Base-by-base conservation (phyloP, 2,113 vertebrate species). In the Apaloderma vittatum region DNA sequence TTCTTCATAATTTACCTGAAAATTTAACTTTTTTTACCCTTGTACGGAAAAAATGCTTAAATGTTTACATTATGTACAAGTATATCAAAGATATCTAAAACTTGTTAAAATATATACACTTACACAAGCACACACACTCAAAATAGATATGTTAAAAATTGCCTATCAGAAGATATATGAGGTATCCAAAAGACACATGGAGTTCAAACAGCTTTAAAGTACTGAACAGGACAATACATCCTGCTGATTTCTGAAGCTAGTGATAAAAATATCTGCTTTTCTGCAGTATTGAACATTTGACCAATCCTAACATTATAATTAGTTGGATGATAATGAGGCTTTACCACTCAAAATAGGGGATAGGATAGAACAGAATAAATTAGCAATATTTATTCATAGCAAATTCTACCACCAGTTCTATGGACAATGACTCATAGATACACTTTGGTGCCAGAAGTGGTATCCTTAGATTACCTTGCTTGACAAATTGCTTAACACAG, bases 1-100 rank as follows among this genome's bases (percentile, higher is more conserved):
- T 17, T 40, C 34, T 49, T 66, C 12, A 40, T 32, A 61, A 68
- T 70, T 62, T 74, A 62, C 16, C 36, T 43, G 36, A 58, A 91
- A 72, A 68, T 6, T 3, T 16, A 54, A 48, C 4, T 0, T 65
- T 61, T 75, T 72, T 30, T 65, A 63, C 2, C 1, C 3, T 1
- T 2, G 23, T 24, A 40, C 12, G 40, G 40, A 40, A 40, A 40
- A 40, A 11, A 40, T 40, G 40, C 40, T 40, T 40, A 40, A 40
- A 40, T 40, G 40, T 40, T 40, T 40, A 40, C 40, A 40, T 40
- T 40, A 40, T 40, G 11, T 40, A 40, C 40, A 10, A 40, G 40
- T 40, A 12, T 40, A 40, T 40, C 40, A 10, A 40, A 40, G 9
- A n/a, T 23, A 62, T 1, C 46, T 62, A 26, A 65, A 26, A 17